Percentiles rank a stretch among this genome's conserved stretches.
Evolutionary conservation across 2,888 invertebrate genomes (phyloP).

Genomic region (Biston betularia): DNA sequence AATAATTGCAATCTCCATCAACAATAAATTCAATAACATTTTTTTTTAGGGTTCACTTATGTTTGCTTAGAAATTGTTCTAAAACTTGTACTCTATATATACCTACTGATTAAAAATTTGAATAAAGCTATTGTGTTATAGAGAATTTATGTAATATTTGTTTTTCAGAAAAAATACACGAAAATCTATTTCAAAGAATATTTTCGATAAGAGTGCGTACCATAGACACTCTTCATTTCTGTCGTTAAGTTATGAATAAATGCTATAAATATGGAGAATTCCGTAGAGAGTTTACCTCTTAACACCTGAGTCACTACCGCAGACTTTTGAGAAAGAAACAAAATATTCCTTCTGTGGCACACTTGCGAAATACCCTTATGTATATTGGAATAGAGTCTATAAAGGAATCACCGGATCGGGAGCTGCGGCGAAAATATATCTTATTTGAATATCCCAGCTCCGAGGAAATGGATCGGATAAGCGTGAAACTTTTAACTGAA

Average conservation of each 20-base stretch:
- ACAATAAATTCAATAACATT: too few species aligned
- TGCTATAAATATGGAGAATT: constrained; percentile 33
- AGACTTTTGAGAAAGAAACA: constrained; percentile 52
- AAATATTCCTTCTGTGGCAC: constrained; percentile 48
- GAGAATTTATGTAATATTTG: background rate
- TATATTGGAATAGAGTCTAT: constrained; percentile 59
- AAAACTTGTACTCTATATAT: too few species aligned
- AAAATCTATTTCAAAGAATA: constrained; percentile 9
- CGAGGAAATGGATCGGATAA: constrained; percentile 71
- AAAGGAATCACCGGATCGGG: constrained; percentile 57
- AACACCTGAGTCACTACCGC: constrained; percentile 52
- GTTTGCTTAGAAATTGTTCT: too few species aligned
- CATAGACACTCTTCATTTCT: constrained; percentile 34
- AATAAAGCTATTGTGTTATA: background rate
- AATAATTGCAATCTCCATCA: too few species aligned
- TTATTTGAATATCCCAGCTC: constrained; percentile 72
- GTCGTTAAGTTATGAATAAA: constrained; percentile 44
- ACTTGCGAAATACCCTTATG: constrained; percentile 49
- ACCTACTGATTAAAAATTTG: background rate
- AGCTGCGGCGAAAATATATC: constrained; percentile 65
- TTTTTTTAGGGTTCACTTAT: too few species aligned
- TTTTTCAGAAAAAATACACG: background rate
- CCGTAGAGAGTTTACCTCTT: constrained; percentile 33
- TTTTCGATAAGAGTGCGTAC: constrained; percentile 9
- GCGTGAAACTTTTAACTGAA: constrained; percentile 75